Conservation (phyloP, 2,888 invertebrate genomes). For the Xestia rhomboidea region DNA sequence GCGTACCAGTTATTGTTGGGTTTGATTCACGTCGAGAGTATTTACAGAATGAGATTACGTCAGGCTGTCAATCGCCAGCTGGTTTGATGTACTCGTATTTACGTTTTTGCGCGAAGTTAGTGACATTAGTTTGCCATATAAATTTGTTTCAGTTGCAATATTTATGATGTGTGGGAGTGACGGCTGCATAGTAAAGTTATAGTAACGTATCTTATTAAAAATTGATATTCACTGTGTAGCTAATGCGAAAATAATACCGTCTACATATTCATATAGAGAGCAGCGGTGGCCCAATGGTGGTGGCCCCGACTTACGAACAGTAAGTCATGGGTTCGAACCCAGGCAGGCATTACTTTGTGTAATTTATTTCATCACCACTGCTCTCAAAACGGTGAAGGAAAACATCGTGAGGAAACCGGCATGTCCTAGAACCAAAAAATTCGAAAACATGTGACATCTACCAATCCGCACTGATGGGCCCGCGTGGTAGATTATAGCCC, state of each 20-base stretch:
- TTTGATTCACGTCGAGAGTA: constrained; percentile 51
- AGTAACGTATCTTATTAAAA: background rate
- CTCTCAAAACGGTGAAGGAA: too few species aligned
- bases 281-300: too few species aligned
- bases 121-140: constrained; percentile 7
- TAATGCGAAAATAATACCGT: background rate
- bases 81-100: constrained; percentile 17
- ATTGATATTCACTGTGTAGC: background rate
- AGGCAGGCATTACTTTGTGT: too few species aligned
- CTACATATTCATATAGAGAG: background rate
- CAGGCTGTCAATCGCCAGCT: constrained; percentile 29
- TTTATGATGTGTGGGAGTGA: background rate
- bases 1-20: constrained; percentile 32
- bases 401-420: too few species aligned
- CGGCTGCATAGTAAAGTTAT: background rate
- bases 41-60: constrained; percentile 53
- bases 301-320: too few species aligned
- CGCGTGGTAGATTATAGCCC: too few species aligned
- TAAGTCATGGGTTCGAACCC: too few species aligned
- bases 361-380: too few species aligned
- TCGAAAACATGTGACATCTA: too few species aligned
- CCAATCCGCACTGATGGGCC: too few species aligned
- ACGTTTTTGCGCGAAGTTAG: background rate
- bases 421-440: too few species aligned
- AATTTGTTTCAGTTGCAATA: constrained; percentile 3